Conservation (phyloP, 2,113 vertebrate genomes). For the Ammodytes dubius region DNA sequence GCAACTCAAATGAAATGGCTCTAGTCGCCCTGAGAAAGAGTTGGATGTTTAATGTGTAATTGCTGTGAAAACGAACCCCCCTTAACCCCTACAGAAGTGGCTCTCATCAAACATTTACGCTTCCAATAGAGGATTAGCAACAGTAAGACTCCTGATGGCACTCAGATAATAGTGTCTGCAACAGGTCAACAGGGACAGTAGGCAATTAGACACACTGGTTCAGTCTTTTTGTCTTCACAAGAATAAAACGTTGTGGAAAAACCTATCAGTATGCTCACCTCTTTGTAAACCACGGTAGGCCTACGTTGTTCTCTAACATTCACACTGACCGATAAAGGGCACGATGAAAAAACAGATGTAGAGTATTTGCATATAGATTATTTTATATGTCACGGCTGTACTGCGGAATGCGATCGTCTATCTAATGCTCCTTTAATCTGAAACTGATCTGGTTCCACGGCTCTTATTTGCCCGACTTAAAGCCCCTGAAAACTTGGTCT, state of each 20-base stretch:
- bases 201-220: slow-evolving; percentile 14
- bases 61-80: slow-evolving; percentile 47
- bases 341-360: slow-evolving; percentile 18
- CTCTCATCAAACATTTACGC: slow-evolving; percentile 65
- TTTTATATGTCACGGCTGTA: slow-evolving; percentile 50
- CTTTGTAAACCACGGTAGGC: slow-evolving; percentile 23
- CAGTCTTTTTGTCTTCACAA: slow-evolving; percentile 4
- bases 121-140: slow-evolving; percentile 46
- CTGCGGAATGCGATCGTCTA: not conserved
- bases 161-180: slow-evolving; percentile 20
- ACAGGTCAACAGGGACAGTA: not conserved
- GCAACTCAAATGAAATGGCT: not conserved
- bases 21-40: slow-evolving; percentile 34
- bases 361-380: slow-evolving; percentile 77
- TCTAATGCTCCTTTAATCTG: not conserved
- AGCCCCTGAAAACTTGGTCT: too few species aligned
- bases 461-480: slow-evolving; percentile 58
- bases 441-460: slow-evolving; percentile 61
- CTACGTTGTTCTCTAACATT: slow-evolving; percentile 42
- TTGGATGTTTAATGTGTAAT: slow-evolving; percentile 51
- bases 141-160: slow-evolving; percentile 4
- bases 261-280: slow-evolving; percentile 19
- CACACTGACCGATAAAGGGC: slow-evolving; percentile 63
- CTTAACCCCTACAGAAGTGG: slow-evolving; percentile 7
- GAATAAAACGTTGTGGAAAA: slow-evolving; percentile 10